Evolutionary conservation across 2,113 vertebrate species (phyloP), one percentile per base, ranked within the genome.

Genomic region (Telmatochromis bifrenatus): DNA sequence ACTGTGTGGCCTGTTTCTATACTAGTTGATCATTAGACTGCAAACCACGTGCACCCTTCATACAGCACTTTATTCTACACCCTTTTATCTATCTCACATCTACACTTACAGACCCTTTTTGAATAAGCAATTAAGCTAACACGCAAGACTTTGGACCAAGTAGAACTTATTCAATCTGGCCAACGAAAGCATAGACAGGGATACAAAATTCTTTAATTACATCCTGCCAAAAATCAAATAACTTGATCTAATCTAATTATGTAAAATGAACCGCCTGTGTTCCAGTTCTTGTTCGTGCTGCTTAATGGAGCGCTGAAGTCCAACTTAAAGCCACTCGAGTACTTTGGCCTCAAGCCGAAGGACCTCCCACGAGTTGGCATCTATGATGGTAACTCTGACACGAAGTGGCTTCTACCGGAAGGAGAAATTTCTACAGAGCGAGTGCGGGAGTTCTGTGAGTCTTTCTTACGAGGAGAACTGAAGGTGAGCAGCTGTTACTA

Each of bases 201-300:
- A 39, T 15, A 15, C 11, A 21, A 58, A 35, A 13, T 56, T 26
- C 6, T 62, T 87, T 11, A 77, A 77, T 84, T 6, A 81, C 45
- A 17, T 79, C 15, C 65, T 84, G 21, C 58, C 51, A 70, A 15
- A 31, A 85, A 49, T 31, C 19, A 70, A 87, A 79, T 12, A 19
- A 47, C 21, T 77, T 15, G 9, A 70, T 47, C 7, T 51, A 17
- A 77, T 68, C 5, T 21, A 68, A 45, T 65, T 10, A 54, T 28
- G 49, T 79, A 7, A 53, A 62, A 33, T 79, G 15, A 12, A 49
- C 62, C 5, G 1, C 68, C 81, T 95, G 28, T 55, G 5, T 89
- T 93, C n/a, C 93, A 99, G 98, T 94, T 98, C 88, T 96, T 99
- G 70, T 99, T 99, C 60, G 95, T 99, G 77, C 92, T 97, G 90